Evolutionary conservation across 1,140 invertebrate genomes (phyloP), one percentile per base, ranked within the genome.

Genomic region (Drosophila kohkoa): DNA sequence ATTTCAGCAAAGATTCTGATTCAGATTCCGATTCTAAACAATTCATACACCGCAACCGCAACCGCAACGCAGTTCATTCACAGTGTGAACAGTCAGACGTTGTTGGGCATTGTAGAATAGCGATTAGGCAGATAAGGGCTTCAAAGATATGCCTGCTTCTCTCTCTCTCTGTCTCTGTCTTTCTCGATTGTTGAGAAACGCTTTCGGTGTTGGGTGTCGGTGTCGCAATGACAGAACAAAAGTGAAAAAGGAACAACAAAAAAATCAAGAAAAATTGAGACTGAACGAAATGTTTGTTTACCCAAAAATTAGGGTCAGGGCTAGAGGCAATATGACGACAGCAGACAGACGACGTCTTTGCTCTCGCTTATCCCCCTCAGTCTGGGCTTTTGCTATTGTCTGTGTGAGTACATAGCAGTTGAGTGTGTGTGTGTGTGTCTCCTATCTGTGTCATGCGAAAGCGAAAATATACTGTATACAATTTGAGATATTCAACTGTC

Each of bases 221-320:
- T 60, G 64, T 49, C 71, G 75, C 69, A 77, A 73, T 68, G 43
- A 45, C 49, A 67, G 60, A 52, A 72, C 49, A 73, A 77, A 77
- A 77, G 48, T 64, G 51, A 72, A 73, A 73, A 16, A 38, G 20
- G 48, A 54, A 52, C 6, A 38, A 54, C 25, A 28, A 16, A 25
- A 55, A 55, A n/a, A 35, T 2, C 32, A 4, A 35, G 43, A 46
- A 62, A 66, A 38, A 64, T 16, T 25, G 41, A 38, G 48, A 51
- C 45, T 30, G 49, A 58, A 68, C 13, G 64, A 83, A 72, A 67
- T 65, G 35, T 75, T 62, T 82, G 68, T 88, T 79, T 85, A 75
- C 86, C 55, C 59, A 81, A 68, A 81, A 90, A 89, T 90, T 89
- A 79, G 87, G 86, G 86, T 89, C 86, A 90, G 82, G 82, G 86